phyloP scores from a whole-genome alignment of 2,113 vertebrate species.

The Odontesthes bonariensis region DNA sequence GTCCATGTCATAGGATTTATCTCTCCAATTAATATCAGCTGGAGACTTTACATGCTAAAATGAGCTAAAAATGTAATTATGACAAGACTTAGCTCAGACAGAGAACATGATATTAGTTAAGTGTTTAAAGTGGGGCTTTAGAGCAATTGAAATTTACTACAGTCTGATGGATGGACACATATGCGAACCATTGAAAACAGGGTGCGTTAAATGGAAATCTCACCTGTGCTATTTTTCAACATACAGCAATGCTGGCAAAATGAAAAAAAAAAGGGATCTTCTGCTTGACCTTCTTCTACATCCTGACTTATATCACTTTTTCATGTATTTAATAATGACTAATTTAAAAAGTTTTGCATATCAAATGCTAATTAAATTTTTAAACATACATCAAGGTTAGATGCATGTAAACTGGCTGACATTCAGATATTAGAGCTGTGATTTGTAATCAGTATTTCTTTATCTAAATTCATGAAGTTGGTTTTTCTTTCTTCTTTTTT shows the following conservation, averaged over 20 bases:
- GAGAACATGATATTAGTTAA: slow-evolving; percentile 30
- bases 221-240: not conserved
- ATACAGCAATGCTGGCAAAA: not conserved
- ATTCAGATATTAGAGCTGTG: not conserved
- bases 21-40: slow-evolving; percentile 39
- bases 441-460: no score
- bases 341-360: not conserved
- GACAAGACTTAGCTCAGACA: slow-evolving; percentile 31
- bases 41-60: slow-evolving; percentile 39
- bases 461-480: no score
- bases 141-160: slow-evolving; percentile 2
- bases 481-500: no score
- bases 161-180: not conserved
- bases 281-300: no score
- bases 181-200: slow-evolving; percentile 2
- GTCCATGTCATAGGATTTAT: slow-evolving; percentile 26
- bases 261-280: no score
- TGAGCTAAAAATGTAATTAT: slow-evolving; percentile 33
- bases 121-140: slow-evolving; percentile 11
- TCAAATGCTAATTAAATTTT: not conserved
- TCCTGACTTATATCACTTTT: no score
- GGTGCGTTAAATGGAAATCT: no score
- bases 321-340: no score
- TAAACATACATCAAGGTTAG: not conserved
- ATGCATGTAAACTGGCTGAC: not conserved